These are phyloP conservation scores for Talpa occidentalis DNA, from an alignment of 2,113 vertebrate species.

Conservation along the genomic window DNA sequence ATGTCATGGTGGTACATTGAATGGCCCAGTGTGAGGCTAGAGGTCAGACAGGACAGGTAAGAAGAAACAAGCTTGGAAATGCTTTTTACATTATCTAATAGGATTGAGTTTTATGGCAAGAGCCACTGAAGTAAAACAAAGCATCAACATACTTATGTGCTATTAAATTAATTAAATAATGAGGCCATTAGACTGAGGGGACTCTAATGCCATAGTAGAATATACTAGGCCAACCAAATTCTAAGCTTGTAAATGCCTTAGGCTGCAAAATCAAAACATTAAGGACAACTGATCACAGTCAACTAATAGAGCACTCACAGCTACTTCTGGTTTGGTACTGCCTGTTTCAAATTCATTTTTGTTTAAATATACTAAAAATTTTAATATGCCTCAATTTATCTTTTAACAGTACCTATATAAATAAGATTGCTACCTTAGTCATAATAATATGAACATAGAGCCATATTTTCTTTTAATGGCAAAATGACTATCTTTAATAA, in stretches of 20 bases:
- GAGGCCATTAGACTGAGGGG: background rate
- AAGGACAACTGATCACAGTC: background rate
- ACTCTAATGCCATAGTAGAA: background rate
- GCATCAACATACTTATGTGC: background rate
- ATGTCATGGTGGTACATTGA: background rate
- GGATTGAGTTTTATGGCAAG: background rate
- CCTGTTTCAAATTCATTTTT: background rate
- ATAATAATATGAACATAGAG: background rate
- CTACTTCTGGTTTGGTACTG: background rate
- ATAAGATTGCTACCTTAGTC: too few species aligned
- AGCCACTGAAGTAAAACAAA: background rate
- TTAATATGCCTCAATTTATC: background rate
- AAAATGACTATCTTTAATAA: background rate
- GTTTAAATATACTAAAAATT: background rate
- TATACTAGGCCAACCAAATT: background rate
- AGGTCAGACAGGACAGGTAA: background rate
- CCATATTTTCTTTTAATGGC: constrained; percentile 15
- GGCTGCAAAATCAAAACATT: background rate
- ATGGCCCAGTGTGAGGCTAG: background rate
- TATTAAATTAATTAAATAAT: background rate
- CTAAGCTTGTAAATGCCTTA: background rate
- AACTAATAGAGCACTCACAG: background rate
- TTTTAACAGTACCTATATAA: constrained; percentile 5
- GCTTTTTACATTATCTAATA: background rate
- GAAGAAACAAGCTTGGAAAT: background rate